Conservation (phyloP, 2,113 vertebrate species). For the Pantherophis guttatus region DNA sequence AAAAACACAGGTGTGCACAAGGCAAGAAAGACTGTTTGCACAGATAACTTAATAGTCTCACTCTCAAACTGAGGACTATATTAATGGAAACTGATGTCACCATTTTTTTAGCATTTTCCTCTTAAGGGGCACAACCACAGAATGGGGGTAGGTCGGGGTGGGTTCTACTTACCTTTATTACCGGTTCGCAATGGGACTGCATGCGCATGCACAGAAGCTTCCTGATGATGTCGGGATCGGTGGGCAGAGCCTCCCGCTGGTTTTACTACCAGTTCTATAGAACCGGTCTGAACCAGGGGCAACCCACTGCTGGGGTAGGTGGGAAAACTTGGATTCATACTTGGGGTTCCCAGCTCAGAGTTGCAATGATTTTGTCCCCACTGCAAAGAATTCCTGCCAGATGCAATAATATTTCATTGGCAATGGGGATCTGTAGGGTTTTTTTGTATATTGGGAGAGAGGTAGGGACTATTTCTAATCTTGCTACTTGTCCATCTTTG, state of each 20-base stretch:
- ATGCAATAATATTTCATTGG: background rate
- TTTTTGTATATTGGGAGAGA: background rate
- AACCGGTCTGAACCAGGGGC: too few relatives aligned
- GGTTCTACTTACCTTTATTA: too few relatives aligned
- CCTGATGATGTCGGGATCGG: too few relatives aligned
- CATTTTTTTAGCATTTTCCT: background rate
- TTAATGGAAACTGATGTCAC: background rate
- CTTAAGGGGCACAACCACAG: background rate
- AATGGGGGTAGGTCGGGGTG: background rate
- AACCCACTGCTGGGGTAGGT: too few relatives aligned
- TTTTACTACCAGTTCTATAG: too few relatives aligned
- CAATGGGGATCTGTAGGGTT: background rate
- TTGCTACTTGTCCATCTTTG: background rate
- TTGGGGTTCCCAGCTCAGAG: background rate
- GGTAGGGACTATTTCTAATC: background rate
- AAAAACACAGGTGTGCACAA: background rate
- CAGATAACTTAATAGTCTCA: slow-evolving; percentile 5
- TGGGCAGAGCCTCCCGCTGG: too few relatives aligned
- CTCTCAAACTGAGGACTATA: slow-evolving; percentile 1
- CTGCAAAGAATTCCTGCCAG: background rate
- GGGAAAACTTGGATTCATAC: background rate
- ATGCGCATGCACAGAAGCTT: too few relatives aligned
- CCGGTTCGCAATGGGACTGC: too few relatives aligned
- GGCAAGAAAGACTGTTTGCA: background rate
- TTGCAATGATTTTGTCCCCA: background rate